Conservation (phyloP, 2,113 vertebrate genomes). For the Sitta europaea region DNA sequence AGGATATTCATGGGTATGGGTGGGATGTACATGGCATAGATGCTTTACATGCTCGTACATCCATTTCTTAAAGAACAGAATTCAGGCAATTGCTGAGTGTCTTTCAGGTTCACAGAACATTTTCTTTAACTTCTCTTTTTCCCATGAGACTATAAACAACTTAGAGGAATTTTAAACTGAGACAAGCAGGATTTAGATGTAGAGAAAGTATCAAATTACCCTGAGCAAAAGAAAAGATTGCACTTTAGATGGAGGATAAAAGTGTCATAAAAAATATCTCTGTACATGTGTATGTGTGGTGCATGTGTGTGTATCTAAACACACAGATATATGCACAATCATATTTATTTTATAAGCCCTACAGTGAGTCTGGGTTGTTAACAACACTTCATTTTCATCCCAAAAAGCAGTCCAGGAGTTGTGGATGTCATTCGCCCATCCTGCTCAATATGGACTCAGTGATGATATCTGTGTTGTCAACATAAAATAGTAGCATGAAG, state of each 20-base stretch:
- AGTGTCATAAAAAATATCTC: neutral
- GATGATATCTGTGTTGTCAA: neutral
- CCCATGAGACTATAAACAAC: neutral
- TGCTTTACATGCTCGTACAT: neutral
- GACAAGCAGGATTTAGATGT: neutral
- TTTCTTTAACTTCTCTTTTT: neutral
- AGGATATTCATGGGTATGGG: neutral
- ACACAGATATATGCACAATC: neutral
- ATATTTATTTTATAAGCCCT: neutral
- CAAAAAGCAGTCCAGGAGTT: neutral
- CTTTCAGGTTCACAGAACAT: neutral
- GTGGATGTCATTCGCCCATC: neutral
- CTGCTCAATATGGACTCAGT: neutral
- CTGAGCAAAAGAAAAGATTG: neutral
- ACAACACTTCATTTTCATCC: neutral
- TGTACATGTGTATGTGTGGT: neutral
- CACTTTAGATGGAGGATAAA: neutral
- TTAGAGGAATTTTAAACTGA: neutral
- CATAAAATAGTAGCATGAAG: neutral
- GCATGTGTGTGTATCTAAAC: neutral
- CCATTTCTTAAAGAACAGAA: neutral
- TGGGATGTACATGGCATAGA: neutral
- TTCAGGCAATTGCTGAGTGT: neutral
- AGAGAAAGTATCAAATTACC: neutral
- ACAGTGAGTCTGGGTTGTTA: neutral